Conservation (phyloP, 2,797 vertebrate genomes). For the Tarsius wallacei region DNA sequence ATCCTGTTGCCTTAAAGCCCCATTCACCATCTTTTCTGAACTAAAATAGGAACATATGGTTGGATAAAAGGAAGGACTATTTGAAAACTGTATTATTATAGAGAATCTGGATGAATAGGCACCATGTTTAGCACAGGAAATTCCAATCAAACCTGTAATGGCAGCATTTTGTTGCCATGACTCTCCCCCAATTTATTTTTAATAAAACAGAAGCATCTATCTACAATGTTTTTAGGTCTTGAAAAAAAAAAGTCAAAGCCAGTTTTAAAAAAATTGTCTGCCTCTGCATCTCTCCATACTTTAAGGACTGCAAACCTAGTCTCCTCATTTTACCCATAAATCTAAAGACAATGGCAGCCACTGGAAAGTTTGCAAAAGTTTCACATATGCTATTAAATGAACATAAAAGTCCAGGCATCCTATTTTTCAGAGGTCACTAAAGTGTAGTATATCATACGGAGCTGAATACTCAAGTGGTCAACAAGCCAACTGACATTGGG, state of each 20-base stretch:
- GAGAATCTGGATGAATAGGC: not conserved
- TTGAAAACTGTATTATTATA: not conserved
- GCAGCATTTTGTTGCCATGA: not conserved
- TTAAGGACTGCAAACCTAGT: not conserved
- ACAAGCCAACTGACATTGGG: not conserved
- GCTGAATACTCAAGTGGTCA: slow-evolving; percentile 28
- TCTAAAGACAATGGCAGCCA: slow-evolving; percentile 24
- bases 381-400: not conserved
- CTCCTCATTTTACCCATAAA: slow-evolving; percentile 47
- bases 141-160: not conserved
- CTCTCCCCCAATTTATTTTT: not conserved
- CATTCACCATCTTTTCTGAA: slow-evolving; percentile 61
- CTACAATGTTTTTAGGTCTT: not conserved
- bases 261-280: not conserved
- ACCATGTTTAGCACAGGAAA: not conserved
- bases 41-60: not conserved
- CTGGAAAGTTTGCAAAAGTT: slow-evolving; percentile 40
- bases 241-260: not conserved
- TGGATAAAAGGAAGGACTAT: slow-evolving; percentile 21
- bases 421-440: not conserved
- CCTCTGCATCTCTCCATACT: not conserved
- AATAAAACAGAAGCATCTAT: slow-evolving; percentile 31
- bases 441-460: not conserved
- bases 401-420: not conserved
- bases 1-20: slow-evolving; percentile 22